Evolutionary conservation across 2,113 vertebrate species (phyloP), one percentile per base, ranked within the genome.

Genomic region (Spermophilus dauricus): DNA sequence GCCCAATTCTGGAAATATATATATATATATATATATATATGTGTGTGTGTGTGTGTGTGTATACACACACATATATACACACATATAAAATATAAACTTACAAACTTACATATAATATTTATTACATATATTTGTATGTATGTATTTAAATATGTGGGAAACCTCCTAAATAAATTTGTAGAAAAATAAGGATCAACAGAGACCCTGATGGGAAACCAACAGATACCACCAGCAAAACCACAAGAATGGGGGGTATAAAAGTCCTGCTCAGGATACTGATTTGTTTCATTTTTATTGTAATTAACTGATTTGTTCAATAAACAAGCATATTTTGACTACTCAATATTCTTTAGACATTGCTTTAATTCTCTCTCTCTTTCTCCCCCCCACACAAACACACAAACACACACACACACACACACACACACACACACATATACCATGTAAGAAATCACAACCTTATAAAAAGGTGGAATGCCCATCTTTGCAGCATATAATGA

Each of bases 251-350:
- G 32, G 10, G 13, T 12, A 56, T 53, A 69, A 8, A 82, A 75
- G 53, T 82, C 30, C 34, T 73, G 30, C 32, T 3, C 30, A 34
- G 26, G 28, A 81, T 16, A 42, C 18, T 83, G 58, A 63, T 37
- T 89, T 37, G 42, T 86, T 95, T 86, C 42, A 30, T 70, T 61
- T 78, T 39, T 45, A 87, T 76, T 89, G 89, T 73, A 75, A 76
- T 84, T 75, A n/a, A 76, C 34, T 42, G 76, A 48, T 53, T 63
- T 92, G 8, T 69, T 56, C 30, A 67, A 16, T 88, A 24, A 82
- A 65, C 86, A 86, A 85, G 28, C 0, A 82, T 65, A 77, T 37
- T 28, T 56, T 75, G 10, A 83, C 67, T 75, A 58, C 22, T 88
- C 4, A 14, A 14, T 12, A 8, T 65, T 73, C 42, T 20, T 86